Percentiles rank a stretch among this genome's conserved stretches.
phyloP scores from a whole-genome alignment of 2,888 invertebrate genomes.

The Lysandra bellargus region DNA sequence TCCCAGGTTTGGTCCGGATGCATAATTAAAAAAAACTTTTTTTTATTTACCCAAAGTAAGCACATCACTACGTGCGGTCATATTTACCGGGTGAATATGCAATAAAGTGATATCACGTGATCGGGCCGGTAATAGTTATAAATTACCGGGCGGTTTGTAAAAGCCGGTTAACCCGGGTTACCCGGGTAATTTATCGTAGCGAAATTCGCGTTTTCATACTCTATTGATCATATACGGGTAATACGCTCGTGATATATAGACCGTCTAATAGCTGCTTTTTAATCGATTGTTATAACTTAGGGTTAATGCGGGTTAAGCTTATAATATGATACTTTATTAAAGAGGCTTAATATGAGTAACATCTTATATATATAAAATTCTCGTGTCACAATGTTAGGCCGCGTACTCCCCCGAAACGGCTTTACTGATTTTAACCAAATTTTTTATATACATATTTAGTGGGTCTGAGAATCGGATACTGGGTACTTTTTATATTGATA shows the following conservation, averaged over 20 bases:
- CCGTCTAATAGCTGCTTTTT: slow-evolving; percentile 16
- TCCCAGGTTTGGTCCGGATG: too few species aligned
- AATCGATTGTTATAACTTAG: slow-evolving; percentile 1
- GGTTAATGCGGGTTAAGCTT: neutral
- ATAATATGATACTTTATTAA: neutral
- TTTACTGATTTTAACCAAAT: too few species aligned
- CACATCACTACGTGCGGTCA: slow-evolving; percentile 53
- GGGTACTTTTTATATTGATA: too few species aligned
- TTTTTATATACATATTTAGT: too few species aligned
- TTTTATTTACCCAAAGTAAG: neutral
- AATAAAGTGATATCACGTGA: slow-evolving; percentile 80
- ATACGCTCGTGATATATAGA: slow-evolving; percentile 38
- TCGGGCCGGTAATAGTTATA: slow-evolving; percentile 79
- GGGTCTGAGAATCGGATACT: too few species aligned
- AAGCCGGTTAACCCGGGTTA: slow-evolving; percentile 81
- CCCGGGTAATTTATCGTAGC: slow-evolving; percentile 80
- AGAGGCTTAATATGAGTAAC: neutral
- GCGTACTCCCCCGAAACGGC: too few species aligned
- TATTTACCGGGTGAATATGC: slow-evolving; percentile 76
- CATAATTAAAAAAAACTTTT: neutral
- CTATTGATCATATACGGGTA: slow-evolving; percentile 56
- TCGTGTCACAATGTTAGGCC: too few species aligned
- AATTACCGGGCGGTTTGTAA: slow-evolving; percentile 80
- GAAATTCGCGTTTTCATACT: slow-evolving; percentile 73
- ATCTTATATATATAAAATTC: neutral